These are phyloP conservation scores for Athene cunicularia DNA, from an alignment of 2,113 vertebrate genomes.

Conservation along the genomic window DNA sequence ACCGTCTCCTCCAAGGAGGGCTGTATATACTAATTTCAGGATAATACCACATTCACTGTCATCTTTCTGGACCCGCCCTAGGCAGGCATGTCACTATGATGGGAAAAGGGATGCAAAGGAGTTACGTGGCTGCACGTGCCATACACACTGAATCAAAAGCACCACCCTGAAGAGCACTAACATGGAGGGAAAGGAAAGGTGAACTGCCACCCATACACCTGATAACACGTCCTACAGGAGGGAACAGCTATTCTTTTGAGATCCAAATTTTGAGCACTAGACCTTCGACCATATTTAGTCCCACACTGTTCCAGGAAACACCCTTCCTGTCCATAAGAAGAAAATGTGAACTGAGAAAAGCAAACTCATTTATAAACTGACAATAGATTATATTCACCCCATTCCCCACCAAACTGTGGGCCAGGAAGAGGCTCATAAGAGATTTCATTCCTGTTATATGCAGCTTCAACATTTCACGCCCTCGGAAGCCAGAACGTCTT, in stretches of 20 bases:
- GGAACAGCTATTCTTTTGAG: not conserved
- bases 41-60: not conserved
- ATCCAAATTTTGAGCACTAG: fast-evolving
- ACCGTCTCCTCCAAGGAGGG: not conserved
- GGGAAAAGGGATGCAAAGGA: not conserved
- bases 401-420: not conserved
- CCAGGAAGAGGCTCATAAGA: not conserved
- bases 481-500: not conserved
- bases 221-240: not conserved
- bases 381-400: not conserved
- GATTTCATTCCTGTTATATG: not conserved
- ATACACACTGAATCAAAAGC: not conserved
- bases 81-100: not conserved
- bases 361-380: not conserved
- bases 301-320: not conserved
- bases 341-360: not conserved
- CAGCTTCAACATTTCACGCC: not conserved
- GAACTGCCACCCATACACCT: not conserved
- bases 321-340: not conserved
- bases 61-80: not conserved
- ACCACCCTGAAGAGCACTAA: fast-evolving
- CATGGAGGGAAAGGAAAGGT: not conserved
- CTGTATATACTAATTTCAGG: not conserved
- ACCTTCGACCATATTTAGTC: not conserved
- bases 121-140: not conserved